Evolutionary conservation across 2,888 invertebrate genomes (phyloP).

Genomic region (Leptopterna dolabrata): DNA sequence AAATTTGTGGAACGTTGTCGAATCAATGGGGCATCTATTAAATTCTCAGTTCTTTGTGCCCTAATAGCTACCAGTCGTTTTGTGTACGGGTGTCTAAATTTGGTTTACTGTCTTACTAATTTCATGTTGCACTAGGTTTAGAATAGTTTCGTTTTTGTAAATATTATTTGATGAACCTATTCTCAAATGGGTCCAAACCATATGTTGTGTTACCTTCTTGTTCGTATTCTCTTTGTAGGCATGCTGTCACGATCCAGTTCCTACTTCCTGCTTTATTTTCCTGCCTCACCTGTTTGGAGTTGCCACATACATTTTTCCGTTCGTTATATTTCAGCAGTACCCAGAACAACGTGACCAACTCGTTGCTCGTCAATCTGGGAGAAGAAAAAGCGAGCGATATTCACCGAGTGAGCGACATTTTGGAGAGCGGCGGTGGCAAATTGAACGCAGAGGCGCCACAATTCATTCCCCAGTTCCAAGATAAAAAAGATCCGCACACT

Average conservation of each 20-base stretch:
- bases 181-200: no score
- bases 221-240: background rate
- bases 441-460: constrained; percentile 49
- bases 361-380: constrained; percentile 68
- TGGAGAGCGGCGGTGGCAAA: constrained; percentile 52
- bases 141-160: no score
- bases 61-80: no score
- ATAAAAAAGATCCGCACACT: constrained; percentile 60
- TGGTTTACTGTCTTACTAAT: no score
- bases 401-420: constrained; percentile 55
- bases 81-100: no score
- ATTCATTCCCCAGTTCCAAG: constrained; percentile 61
- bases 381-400: constrained; percentile 41
- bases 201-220: background rate
- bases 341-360: constrained; percentile 70
- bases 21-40: no score
- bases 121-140: no score
- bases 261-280: no score
- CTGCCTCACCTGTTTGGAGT: no score
- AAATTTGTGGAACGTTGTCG: no score
- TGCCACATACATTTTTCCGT: background rate
- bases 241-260: background rate
- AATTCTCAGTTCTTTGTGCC: no score
- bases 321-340: constrained; percentile 65
- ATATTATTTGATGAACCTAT: no score